Evolutionary conservation across 2,797 vertebrate genomes (phyloP).

Genomic region (Nyctibius grandis): DNA sequence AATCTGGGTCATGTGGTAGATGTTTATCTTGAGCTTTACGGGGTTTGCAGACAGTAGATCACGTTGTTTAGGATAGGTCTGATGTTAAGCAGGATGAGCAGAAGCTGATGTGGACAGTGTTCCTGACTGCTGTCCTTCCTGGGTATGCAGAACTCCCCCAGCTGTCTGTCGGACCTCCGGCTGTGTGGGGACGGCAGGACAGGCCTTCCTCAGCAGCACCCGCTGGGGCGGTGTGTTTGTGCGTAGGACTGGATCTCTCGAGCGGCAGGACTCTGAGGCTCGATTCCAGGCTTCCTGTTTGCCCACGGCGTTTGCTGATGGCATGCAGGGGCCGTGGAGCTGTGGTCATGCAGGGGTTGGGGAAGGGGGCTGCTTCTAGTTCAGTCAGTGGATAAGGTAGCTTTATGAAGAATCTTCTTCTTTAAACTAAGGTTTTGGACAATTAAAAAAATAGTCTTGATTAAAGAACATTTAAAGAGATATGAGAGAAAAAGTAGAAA

Average conservation of each 20-base stretch:
- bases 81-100: background rate
- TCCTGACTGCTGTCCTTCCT: background rate
- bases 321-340: background rate
- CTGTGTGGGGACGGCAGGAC: background rate
- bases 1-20: background rate
- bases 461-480: background rate
- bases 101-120: background rate
- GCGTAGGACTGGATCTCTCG: background rate
- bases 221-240: fast-evolving
- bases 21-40: background rate
- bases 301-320: background rate
- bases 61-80: background rate
- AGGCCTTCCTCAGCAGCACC: fast-evolving
- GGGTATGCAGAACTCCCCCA: background rate
- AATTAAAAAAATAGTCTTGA: background rate
- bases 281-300: background rate
- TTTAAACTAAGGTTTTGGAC: background rate
- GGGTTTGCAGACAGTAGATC: background rate
- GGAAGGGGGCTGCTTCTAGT: background rate
- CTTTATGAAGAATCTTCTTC: background rate
- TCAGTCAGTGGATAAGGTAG: background rate
- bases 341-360: background rate
- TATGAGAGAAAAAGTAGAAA: background rate
- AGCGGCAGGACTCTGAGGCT: background rate
- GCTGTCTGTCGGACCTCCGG: background rate